A percentile compares a stretch with the other conserved stretches of the same genome.
These are phyloP conservation scores for Mylabris phalerata DNA, from an alignment of 1,140 invertebrate genomes.

Conservation along the genomic window DNA sequence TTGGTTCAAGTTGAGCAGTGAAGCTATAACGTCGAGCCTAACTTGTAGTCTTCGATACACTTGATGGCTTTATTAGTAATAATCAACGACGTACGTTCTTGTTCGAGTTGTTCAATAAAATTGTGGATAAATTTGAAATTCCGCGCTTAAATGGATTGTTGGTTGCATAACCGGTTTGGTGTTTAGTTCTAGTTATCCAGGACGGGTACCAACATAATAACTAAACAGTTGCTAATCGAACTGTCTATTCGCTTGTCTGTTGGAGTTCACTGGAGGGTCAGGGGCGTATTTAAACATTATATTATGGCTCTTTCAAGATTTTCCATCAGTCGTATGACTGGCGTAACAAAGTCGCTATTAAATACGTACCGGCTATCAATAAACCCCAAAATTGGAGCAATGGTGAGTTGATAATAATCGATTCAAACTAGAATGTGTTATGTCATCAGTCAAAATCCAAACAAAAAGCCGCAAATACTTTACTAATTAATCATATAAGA, in stretches of 20 bases:
- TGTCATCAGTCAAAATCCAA: slow-evolving; percentile 22
- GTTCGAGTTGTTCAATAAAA: too few species aligned
- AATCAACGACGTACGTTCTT: too few species aligned
- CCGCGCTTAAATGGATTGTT: too few species aligned
- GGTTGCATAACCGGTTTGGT: too few species aligned
- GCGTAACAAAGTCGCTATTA: slow-evolving; percentile 1
- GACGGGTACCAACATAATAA: neutral
- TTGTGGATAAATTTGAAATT: too few species aligned
- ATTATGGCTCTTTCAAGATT: slow-evolving; percentile 24
- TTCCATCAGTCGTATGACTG: slow-evolving; percentile 10
- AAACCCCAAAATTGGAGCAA: slow-evolving; percentile 15
- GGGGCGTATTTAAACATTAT: slow-evolving; percentile 4
- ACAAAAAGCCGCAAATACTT: too few species aligned
- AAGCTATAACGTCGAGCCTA: too few species aligned
- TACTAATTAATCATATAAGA: too few species aligned
- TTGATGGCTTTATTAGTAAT: too few species aligned
- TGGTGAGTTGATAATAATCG: slow-evolving; percentile 22
- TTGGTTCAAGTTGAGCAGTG: too few species aligned
- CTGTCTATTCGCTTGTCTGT: neutral
- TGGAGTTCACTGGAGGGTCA: slow-evolving; percentile 17
- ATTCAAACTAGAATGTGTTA: slow-evolving; percentile 15
- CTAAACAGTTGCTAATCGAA: neutral
- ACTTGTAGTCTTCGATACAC: too few species aligned
- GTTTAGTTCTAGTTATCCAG: too few species aligned
- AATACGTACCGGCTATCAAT: slow-evolving; percentile 11